phyloP scores from a whole-genome alignment of 35 echinoderm and acorn worm species.

The Ophioderma brevispina region DNA sequence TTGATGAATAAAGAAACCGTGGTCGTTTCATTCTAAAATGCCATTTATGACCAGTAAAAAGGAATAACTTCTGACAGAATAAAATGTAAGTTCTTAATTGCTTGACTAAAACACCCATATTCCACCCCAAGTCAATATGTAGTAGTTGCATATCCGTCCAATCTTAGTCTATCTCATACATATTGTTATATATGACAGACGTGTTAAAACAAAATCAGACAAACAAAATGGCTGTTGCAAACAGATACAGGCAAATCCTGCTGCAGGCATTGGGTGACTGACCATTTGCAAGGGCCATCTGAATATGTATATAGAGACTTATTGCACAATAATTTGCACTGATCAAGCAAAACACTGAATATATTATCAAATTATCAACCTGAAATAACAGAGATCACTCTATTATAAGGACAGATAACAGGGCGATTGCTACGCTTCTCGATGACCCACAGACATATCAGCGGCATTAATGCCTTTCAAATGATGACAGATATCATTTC shows the following conservation, averaged over 20 bases:
- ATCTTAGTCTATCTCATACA: too few species aligned
- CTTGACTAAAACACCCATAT: too few species aligned
- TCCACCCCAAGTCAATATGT: too few species aligned
- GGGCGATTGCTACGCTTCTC: background rate
- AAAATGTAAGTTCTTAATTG: too few species aligned
- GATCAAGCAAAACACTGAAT: conserved; percentile 14
- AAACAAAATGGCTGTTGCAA: too few species aligned
- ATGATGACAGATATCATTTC: conserved; percentile 2
- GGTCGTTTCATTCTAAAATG: too few species aligned
- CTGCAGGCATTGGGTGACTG: background rate
- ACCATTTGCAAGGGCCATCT: background rate
- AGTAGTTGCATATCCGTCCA: too few species aligned
- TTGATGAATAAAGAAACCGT: too few species aligned
- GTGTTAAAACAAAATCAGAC: too few species aligned
- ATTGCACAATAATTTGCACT: conserved; percentile 7
- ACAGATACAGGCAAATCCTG: background rate
- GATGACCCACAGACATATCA: conserved; percentile 3
- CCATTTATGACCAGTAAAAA: too few species aligned
- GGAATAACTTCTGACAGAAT: too few species aligned
- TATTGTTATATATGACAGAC: too few species aligned
- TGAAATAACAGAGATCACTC: conserved; percentile 5
- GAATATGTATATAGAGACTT: background rate
- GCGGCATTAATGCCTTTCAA: background rate
- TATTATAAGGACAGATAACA: background rate
- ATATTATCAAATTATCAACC: background rate